Evolutionary conservation across 2,113 vertebrate genomes (phyloP), one percentile per base, ranked within the genome.

Genomic region (Mugil cephalus): DNA sequence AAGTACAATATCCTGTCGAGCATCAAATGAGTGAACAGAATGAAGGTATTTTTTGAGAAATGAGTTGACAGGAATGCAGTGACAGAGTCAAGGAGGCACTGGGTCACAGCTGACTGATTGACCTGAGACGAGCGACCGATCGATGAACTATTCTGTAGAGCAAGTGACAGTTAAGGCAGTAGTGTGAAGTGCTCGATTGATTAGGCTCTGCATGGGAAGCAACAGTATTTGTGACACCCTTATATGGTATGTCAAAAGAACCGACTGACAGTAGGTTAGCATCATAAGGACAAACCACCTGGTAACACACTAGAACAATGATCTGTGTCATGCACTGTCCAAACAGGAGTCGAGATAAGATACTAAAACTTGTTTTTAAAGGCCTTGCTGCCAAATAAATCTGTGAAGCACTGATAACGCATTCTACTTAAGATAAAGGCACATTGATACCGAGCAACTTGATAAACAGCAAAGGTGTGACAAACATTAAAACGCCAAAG

Each of bases 151-250:
- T 43, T 59, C 19, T 59, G 35, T 60, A 51, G 14, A 56, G 5
- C 8, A 14, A 53, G 10, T 30, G 54, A 52, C 19, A 36, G 48
- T 42, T 38, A 19, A 55, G 7, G 18, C 50, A 45, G 39, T 21
- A 7, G 52, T 30, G 39, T 24, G 21, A 34, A 62, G n/a, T 52
- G 55, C 54, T 74, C 74, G 24, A 59, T 48, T 62, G 51, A 84
- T 79, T 45, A 62, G 19, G 36, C 50, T 60, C 74, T 24, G 8
- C 45, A 53, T 58, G 15, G 63, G 4, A 53, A 6, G n/a, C 67
- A 30, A 54, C 18, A 13, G 6, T 36, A 19, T 12, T 39, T 11
- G 38, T 45, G 24, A 55, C 6, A 35, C 4, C 2, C 0, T 17
- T 17, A 4, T 0, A 12, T 0, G 13, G 13, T 18, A 47, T 10